Conservation (phyloP, 2,113 vertebrate species). For the Todiramphus saurophagus region DNA sequence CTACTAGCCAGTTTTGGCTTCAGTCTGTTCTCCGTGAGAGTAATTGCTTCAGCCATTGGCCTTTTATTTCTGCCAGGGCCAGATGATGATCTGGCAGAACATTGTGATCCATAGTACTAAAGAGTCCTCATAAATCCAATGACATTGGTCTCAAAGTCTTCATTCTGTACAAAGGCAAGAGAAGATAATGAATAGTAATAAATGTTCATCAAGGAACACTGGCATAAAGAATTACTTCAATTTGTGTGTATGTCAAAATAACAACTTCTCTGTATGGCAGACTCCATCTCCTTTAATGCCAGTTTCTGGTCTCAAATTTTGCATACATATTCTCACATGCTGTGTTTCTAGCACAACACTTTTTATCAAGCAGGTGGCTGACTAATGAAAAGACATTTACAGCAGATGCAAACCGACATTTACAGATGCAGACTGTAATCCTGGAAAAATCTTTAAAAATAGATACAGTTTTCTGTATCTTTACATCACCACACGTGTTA, state of each 20-base stretch:
- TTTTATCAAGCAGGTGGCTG: conserved; percentile 29
- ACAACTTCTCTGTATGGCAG: not conserved
- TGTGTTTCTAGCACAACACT: not conserved
- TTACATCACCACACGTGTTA: not conserved
- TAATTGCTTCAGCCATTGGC: not conserved
- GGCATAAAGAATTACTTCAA: not conserved
- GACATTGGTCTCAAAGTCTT: not conserved
- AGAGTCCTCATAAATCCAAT: not conserved
- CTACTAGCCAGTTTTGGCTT: not conserved
- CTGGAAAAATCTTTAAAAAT: conserved; percentile 32
- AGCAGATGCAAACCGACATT: not conserved
- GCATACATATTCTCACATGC: not conserved
- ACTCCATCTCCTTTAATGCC: not conserved
- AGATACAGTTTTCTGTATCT: not conserved
- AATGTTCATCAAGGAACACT: conserved; percentile 1
- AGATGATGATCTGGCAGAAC: conserved; percentile 3
- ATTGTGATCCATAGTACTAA: not conserved
- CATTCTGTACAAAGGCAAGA: not conserved
- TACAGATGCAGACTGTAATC: conserved; percentile 20
- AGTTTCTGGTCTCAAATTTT: not conserved
- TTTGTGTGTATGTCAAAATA: not conserved
- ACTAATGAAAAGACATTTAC: conserved; percentile 44
- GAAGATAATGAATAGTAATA: not conserved
- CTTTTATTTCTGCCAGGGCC: not conserved
- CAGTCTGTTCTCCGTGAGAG: not conserved